These are phyloP conservation scores for Thereuonema tuberculata DNA, from an alignment of 1,140 invertebrate species.

Conservation along the genomic window DNA sequence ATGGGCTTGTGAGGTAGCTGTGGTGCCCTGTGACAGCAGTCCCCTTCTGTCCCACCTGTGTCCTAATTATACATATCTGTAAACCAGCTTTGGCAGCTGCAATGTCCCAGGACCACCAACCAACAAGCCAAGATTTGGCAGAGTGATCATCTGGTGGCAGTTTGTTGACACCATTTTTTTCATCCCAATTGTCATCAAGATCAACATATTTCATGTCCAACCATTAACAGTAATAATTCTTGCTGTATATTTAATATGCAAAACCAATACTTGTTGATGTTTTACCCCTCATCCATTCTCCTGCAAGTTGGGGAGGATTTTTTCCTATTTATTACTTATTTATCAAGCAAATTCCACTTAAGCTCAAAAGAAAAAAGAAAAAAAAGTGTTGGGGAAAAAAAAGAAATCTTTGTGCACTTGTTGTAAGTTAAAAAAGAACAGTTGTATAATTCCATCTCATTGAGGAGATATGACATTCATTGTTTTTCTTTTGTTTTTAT, in stretches of 20 bases:
- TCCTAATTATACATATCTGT: conserved; percentile 2
- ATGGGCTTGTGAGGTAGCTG: conserved; percentile 1
- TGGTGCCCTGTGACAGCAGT: neutral
- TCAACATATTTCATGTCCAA: conserved; percentile 1
- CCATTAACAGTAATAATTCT: neutral
- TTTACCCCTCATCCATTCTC: neutral
- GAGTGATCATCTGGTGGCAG: neutral
- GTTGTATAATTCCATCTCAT: no score
- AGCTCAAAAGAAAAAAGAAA: conserved; percentile 2
- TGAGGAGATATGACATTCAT: no score
- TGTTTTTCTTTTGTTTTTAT: no score
- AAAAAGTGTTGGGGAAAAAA: no score
- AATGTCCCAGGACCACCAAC: no score
- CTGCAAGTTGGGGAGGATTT: neutral
- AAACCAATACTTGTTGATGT: conserved; percentile 4
- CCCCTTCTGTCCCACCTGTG: no score
- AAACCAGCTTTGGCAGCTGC: neutral
- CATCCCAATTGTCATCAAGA: neutral
- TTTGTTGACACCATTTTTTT: neutral
- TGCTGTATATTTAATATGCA: conserved; percentile 5
- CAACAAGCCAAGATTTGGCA: no score
- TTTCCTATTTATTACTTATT: conserved; percentile 6
- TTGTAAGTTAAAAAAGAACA: neutral
- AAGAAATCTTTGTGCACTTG: neutral
- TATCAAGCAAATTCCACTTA: neutral